Evolutionary conservation across 2,797 vertebrate genomes (phyloP), one percentile per base, ranked within the genome.

Genomic region (Enteromius unitaeniatus): DNA sequence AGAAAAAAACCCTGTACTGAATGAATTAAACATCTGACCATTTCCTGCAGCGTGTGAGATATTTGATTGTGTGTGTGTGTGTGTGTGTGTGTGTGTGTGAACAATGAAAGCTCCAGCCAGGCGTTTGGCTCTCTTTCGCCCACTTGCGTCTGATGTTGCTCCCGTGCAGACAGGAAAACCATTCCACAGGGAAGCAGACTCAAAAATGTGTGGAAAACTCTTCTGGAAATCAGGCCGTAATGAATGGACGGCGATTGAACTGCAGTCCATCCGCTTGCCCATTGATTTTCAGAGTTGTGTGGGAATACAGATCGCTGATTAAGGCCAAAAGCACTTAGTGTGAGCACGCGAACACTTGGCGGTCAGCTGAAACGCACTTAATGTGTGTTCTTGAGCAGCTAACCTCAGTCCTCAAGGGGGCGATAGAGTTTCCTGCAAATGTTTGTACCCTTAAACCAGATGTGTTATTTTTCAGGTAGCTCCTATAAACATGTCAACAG

Each of bases 11-110:
- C 79, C 88, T 94, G 88, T 92, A 93, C 90, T 94, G 92, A 93
- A 93, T 82, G 79, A 89, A 95, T 94, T 94, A 95, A 95, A 95
- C 89, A 87, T 92, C 91, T 93, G 92, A 93, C 91, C 42, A 17
- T 78, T 78, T 64, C 55, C 28, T 42, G 79, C 85, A 8, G 82
- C 77, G 26, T 23, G 37, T 55, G 34, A 58, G 4, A n/a, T 17
- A 4, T 64, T 17, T 64, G 73, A 53, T 49, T 17, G 3, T 40
- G 19, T 45, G n/a, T 7, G 60, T 15, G 26, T 70, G 37, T 77
- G 19, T 64, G 51, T 72, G 34, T 69, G 65, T 70, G 51, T 72
- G 64, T 62, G 42, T 49, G 72, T 81, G 42, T 62, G 47, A 34
- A 53, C 70, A 72, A 72, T 45, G n/a, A 45, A 70, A 45, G 67